These are phyloP conservation scores for Heliothis virescens DNA, from an alignment of 1,140 invertebrate species.

Conservation along the genomic window DNA sequence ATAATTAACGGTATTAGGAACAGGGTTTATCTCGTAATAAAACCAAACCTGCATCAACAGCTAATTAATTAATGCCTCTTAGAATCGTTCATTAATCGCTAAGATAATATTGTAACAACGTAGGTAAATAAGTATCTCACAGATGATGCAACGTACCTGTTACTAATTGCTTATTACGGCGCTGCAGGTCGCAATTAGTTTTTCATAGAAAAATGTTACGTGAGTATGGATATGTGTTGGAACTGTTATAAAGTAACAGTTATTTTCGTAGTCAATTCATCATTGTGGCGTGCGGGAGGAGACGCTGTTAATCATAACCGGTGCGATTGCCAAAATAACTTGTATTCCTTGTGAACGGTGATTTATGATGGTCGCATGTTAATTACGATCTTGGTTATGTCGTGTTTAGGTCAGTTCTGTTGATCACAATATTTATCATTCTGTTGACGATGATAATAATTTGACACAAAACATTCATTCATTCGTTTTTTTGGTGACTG, in stretches of 20 bases:
- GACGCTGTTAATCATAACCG: constrained; percentile 77
- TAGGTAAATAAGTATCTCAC: neutral
- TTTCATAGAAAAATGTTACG: constrained; percentile 13
- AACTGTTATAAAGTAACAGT: constrained; percentile 71
- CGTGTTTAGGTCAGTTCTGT: constrained; percentile 60
- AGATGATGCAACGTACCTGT: neutral
- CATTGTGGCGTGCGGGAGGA: constrained; percentile 68
- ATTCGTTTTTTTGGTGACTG: neutral
- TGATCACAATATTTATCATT: constrained; percentile 64
- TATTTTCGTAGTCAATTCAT: constrained; percentile 82
- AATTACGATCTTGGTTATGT: constrained; percentile 69
- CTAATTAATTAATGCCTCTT: neutral
- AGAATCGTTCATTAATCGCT: neutral
- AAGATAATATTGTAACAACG: neutral
- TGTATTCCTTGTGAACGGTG: constrained; percentile 72
- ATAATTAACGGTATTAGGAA: constrained; percentile 9
- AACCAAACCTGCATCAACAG: neutral
- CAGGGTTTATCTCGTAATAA: constrained; percentile 4
- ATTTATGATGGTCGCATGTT: constrained; percentile 75
- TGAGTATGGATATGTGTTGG: constrained; percentile 46
- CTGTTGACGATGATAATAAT: neutral
- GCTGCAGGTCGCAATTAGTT: neutral
- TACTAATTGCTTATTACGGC: neutral
- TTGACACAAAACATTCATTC: neutral
- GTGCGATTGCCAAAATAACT: constrained; percentile 82